Evolutionary conservation across 2,888 invertebrate genomes (phyloP).

Genomic region (Drosophila gaucha): DNA sequence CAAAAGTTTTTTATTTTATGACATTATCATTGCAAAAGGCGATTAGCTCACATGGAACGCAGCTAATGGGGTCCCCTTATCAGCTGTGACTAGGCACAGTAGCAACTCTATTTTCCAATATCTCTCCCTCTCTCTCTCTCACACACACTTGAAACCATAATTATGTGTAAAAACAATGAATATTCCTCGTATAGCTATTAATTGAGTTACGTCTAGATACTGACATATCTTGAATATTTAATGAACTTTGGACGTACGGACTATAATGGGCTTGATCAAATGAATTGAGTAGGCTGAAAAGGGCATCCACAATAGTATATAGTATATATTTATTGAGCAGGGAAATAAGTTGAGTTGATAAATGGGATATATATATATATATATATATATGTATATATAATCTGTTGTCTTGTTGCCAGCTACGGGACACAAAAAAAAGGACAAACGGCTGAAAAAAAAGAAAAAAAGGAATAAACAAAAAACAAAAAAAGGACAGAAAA

Average conservation of each 20-base stretch:
- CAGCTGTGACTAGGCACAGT: slow-evolving; percentile 25
- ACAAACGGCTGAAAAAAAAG: too few species aligned
- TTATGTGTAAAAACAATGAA: slow-evolving; percentile 5
- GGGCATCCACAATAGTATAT: not conserved
- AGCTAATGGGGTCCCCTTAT: slow-evolving; percentile 40
- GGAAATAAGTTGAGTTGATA: not conserved
- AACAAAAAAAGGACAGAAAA: too few species aligned
- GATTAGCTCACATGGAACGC: slow-evolving; percentile 54
- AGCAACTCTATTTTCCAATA: slow-evolving; percentile 17
- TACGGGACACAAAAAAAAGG: too few species aligned
- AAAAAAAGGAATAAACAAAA: too few species aligned
- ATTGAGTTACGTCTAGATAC: slow-evolving; percentile 2
- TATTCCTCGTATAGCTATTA: slow-evolving; percentile 1
- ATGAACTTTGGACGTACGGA: not conserved
- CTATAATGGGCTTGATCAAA: not conserved
- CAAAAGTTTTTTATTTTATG: slow-evolving; percentile 28
- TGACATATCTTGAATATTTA: slow-evolving; percentile 5
- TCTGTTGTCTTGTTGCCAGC: too few species aligned
- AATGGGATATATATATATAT: not conserved
- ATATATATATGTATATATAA: too few species aligned
- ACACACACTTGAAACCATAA: not conserved
- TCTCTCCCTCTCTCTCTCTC: not conserved
- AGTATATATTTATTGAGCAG: not conserved
- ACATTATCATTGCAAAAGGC: slow-evolving; percentile 51
- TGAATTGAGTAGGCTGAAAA: not conserved